Conservation (phyloP, 2,113 vertebrate genomes). For the Carassius auratus region DNA sequence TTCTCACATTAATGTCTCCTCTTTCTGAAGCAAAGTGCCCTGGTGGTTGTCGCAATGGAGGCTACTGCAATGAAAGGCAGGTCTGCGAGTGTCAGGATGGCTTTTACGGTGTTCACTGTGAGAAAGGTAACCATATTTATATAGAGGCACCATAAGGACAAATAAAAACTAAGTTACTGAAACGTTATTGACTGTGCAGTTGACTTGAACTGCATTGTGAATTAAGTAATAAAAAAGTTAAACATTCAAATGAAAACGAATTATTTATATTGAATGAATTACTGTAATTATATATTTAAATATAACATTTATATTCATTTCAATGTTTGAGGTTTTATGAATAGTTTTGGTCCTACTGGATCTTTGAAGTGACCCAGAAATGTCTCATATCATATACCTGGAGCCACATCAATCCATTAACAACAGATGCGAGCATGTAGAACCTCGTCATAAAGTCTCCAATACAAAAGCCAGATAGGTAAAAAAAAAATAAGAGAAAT, state of each 20-base stretch:
- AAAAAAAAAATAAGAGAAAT: background rate
- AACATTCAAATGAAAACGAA: background rate
- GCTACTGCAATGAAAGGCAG: slow-evolving; percentile 84
- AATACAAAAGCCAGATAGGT: background rate
- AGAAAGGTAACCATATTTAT: slow-evolving; percentile 81
- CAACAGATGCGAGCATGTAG: background rate
- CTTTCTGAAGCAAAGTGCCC: slow-evolving; percentile 80
- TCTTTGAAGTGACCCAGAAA: background rate
- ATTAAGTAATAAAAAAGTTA: background rate
- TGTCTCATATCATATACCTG: background rate
- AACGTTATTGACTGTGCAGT: too few species aligned
- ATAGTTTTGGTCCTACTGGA: background rate
- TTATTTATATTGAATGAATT: background rate
- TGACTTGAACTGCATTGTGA: too few species aligned
- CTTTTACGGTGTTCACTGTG: slow-evolving; percentile 87
- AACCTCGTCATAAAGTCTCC: background rate
- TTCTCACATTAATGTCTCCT: slow-evolving; percentile 32
- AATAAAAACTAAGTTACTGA: background rate
- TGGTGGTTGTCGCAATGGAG: slow-evolving; percentile 87
- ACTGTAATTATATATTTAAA: background rate
- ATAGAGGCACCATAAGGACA: background rate
- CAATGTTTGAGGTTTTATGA: background rate
- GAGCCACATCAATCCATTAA: background rate
- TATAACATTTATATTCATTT: too few species aligned
- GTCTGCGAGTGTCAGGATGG: slow-evolving; percentile 88